Percentiles rank a stretch among this genome's conserved stretches.
These are phyloP conservation scores for Urocolius indicus DNA, from an alignment of 2,113 vertebrate species.

Conservation along the genomic window DNA sequence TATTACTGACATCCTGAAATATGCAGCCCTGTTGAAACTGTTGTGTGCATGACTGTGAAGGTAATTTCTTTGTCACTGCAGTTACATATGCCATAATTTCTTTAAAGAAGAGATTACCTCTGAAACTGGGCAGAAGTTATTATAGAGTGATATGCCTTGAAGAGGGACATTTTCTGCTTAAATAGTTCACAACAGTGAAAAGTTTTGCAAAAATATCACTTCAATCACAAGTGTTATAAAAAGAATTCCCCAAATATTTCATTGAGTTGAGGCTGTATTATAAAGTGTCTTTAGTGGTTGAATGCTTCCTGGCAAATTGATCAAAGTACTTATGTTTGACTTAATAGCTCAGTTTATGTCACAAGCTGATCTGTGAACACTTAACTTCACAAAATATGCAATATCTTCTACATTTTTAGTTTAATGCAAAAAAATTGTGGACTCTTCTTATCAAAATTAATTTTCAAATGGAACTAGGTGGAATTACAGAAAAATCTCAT, in stretches of 20 bases:
- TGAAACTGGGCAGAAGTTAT: background rate
- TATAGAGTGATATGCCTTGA: background rate
- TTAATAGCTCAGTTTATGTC: background rate
- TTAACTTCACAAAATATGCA: background rate
- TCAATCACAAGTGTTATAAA: background rate
- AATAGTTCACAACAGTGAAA: background rate
- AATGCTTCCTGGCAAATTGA: background rate
- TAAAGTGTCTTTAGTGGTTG: background rate
- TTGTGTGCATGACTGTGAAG: background rate
- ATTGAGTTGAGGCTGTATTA: background rate
- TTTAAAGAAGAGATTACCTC: background rate
- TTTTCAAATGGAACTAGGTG: background rate
- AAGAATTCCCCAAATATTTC: background rate
- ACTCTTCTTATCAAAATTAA: background rate
- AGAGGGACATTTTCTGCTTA: background rate
- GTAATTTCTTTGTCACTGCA: background rate
- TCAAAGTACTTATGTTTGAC: background rate
- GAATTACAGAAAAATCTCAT: background rate
- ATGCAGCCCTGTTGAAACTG: background rate
- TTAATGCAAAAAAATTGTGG: background rate
- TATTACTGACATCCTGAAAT: background rate
- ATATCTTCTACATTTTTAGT: background rate
- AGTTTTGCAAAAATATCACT: background rate
- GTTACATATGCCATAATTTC: background rate
- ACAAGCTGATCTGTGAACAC: background rate